These are phyloP conservation scores for Psammodynastes pulverulentus DNA, from an alignment of 2,113 vertebrate genomes.

Conservation along the genomic window DNA sequence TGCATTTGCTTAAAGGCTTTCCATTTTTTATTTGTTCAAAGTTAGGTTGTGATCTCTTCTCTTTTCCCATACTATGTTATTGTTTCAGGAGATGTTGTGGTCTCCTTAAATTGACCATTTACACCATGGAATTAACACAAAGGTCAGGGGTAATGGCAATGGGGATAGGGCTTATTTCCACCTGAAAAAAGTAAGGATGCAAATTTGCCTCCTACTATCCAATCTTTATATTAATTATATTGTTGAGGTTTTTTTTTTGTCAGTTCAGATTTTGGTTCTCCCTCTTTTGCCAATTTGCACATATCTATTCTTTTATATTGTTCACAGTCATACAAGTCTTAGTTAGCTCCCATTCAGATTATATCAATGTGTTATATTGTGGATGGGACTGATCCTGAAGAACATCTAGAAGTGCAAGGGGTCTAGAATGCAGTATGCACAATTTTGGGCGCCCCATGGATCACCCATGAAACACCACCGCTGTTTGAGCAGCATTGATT, in stretches of 20 bases:
- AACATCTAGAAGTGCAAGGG: neutral
- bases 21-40: neutral
- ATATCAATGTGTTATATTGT: neutral
- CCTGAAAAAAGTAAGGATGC: neutral
- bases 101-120: neutral
- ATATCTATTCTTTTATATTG: neutral
- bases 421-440: neutral
- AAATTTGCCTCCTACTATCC: neutral
- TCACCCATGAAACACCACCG: neutral
- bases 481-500: neutral
- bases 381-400: neutral
- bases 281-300: neutral
- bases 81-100: neutral
- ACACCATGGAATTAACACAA: neutral
- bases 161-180: neutral
- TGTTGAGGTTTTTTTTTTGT: neutral
- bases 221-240: neutral
- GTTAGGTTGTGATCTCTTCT: neutral
- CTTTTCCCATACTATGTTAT: neutral
- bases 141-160: neutral
- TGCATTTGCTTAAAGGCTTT: neutral
- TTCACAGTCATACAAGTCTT: neutral
- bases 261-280: neutral
- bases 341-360: neutral
- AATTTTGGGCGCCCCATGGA: neutral